A percentile compares a stretch with the other conserved stretches of the same genome.
These are phyloP conservation scores for Camponotus floridanus DNA, from an alignment of 1,140 invertebrate genomes.

Conservation along the genomic window DNA sequence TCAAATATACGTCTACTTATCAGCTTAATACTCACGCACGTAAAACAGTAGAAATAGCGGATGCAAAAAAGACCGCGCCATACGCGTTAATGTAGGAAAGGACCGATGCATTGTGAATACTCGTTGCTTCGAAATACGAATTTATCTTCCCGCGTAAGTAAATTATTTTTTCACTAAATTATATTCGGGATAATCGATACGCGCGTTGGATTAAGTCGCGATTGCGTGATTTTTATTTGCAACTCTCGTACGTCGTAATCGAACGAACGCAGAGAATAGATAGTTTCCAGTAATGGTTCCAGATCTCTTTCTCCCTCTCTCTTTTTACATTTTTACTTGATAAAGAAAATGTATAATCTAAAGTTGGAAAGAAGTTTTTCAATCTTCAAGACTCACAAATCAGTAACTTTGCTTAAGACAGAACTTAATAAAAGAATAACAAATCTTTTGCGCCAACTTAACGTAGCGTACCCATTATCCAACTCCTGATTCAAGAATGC, in stretches of 20 bases:
- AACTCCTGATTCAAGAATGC: constrained; percentile 10
- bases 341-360: not conserved
- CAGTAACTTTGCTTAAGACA: constrained; percentile 16
- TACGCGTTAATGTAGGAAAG: constrained; percentile 26
- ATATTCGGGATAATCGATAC: not conserved
- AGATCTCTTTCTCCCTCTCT: not conserved
- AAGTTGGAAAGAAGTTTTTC: constrained; percentile 16
- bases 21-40: constrained; percentile 73
- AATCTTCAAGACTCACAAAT: constrained; percentile 30
- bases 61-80: constrained; percentile 37
- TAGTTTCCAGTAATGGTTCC: not conserved
- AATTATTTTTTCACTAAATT: constrained; percentile 31
- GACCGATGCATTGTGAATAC: constrained; percentile 3
- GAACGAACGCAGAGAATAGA: too few relatives aligned
- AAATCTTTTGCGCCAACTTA: constrained; percentile 16
- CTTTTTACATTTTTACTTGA: not conserved
- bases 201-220: not conserved
- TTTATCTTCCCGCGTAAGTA: constrained; percentile 6
- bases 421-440: constrained; percentile 33
- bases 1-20: constrained; percentile 77
- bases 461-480: constrained; percentile 9
- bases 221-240: constrained; percentile 15
- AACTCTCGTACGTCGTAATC: not conserved
- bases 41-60: constrained; percentile 67
- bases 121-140: not conserved